These are phyloP conservation scores for Tragelaphus imberbis DNA, from an alignment of 2,113 vertebrate species.

Conservation along the genomic window DNA sequence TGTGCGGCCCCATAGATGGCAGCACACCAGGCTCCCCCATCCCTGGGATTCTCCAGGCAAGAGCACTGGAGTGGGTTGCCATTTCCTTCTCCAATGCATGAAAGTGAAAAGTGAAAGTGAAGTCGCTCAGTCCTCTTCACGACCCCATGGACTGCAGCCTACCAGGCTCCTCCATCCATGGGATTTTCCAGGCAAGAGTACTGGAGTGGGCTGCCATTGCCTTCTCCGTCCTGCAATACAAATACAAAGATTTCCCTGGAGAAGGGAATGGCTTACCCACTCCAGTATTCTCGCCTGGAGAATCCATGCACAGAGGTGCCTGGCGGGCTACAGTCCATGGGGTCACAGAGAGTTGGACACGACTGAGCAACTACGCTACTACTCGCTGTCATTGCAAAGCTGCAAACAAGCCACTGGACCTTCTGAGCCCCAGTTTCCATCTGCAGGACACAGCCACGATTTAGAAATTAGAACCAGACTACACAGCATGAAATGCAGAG, in stretches of 20 bases:
- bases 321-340: background rate
- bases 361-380: background rate
- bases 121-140: too few relatives aligned
- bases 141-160: too few relatives aligned
- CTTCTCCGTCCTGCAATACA: too few relatives aligned
- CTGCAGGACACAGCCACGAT: background rate
- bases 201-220: too few relatives aligned
- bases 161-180: too few relatives aligned
- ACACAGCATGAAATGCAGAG: rapidly evolving
- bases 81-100: too few relatives aligned
- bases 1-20: too few relatives aligned
- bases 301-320: background rate
- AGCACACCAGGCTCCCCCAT: too few relatives aligned
- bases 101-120: too few relatives aligned
- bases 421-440: background rate
- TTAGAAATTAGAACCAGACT: background rate
- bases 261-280: background rate
- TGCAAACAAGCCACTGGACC: rapidly evolving
- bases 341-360: background rate
- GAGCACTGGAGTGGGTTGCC: too few relatives aligned
- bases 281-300: background rate
- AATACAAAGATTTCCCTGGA: background rate
- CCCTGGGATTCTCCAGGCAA: too few relatives aligned
- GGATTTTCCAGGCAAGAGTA: too few relatives aligned
- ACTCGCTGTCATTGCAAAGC: rapidly evolving